Evolutionary conservation across 2,888 invertebrate species (phyloP).

Genomic region (Coelopa pilipes): DNA sequence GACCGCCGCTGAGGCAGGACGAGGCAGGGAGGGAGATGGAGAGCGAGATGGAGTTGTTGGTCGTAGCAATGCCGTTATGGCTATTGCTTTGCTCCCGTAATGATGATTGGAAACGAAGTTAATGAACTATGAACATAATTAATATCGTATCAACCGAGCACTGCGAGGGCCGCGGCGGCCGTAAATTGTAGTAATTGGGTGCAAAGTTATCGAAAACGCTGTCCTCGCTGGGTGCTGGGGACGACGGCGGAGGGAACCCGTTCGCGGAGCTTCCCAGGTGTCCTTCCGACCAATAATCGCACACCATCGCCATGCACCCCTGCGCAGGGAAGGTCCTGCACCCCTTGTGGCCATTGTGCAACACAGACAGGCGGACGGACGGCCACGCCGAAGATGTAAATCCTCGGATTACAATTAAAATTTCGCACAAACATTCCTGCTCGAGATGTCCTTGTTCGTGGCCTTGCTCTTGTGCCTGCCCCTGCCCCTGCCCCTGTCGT

Average conservation of each 20-base stretch:
- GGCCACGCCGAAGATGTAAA: constrained; percentile 5
- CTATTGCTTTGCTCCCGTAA: constrained; percentile 28
- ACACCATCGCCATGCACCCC: no score
- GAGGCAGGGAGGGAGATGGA: neutral
- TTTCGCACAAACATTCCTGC: constrained; percentile 2
- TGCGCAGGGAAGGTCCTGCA: neutral
- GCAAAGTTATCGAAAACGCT: neutral
- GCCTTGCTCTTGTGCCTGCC: no score
- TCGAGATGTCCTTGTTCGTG: neutral
- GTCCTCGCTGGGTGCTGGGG: no score
- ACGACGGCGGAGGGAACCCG: no score
- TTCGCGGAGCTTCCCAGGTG: no score
- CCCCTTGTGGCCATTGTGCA: neutral
- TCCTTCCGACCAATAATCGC: no score
- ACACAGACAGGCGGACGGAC: neutral
- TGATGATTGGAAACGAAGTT: constrained; percentile 55
- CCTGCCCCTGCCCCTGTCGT: no score
- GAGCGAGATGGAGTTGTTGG: neutral
- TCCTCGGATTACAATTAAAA: constrained; percentile 28
- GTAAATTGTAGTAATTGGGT: constrained; percentile 15
- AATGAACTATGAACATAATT: constrained; percentile 50
- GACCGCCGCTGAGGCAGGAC: no score
- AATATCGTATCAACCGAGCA: constrained; percentile 49
- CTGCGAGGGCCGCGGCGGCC: constrained; percentile 37
- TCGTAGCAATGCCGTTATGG: neutral